Conservation (phyloP, 2,113 vertebrate genomes). For the Cromileptes altivelis region DNA sequence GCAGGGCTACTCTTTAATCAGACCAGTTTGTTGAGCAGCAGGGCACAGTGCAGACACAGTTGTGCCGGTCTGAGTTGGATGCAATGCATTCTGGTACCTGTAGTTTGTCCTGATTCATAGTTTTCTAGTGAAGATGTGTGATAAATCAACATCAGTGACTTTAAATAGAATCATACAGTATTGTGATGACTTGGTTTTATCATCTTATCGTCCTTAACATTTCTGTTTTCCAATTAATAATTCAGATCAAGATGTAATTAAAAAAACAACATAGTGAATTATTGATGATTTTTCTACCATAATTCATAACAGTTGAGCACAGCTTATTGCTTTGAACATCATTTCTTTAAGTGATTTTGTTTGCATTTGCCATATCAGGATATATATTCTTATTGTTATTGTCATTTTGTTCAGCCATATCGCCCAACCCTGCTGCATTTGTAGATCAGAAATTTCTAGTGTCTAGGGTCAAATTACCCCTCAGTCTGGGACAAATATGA, state of each 20-base stretch:
- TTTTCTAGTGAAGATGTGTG: neutral
- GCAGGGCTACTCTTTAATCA: conserved; percentile 22
- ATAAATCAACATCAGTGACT: neutral
- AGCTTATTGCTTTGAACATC: neutral
- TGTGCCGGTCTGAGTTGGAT: neutral
- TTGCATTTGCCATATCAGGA: neutral
- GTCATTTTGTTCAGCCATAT: no score
- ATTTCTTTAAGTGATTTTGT: neutral
- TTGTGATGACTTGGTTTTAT: neutral
- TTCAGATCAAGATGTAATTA: neutral
- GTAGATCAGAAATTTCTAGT: neutral
- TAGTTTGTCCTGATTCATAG: neutral
- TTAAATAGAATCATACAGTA: neutral
- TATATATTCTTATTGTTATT: neutral
- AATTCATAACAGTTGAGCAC: neutral
- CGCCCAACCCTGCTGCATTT: neutral
- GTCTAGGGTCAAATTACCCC: neutral
- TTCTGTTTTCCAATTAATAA: neutral
- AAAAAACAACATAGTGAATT: neutral
- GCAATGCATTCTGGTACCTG: conserved; percentile 10
- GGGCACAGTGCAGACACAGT: neutral
- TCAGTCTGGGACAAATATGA: neutral
- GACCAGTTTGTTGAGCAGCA: conserved; percentile 8
- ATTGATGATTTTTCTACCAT: neutral
- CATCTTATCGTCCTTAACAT: no score